Conservation (phyloP, 2,888 invertebrate species). For the Cosmorhoe ocellata region DNA sequence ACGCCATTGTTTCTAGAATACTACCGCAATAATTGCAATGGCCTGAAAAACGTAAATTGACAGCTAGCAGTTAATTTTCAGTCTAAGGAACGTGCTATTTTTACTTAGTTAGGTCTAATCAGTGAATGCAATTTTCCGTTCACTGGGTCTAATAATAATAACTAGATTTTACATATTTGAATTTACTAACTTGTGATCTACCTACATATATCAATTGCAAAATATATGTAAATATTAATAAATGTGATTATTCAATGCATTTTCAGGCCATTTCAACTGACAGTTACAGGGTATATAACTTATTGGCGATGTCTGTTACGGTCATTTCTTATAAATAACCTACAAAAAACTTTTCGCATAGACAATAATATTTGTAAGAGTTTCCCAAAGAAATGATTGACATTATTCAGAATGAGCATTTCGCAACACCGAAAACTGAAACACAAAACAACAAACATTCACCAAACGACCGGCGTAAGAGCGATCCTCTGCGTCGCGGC, state of each 20-base stretch:
- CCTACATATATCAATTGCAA: constrained; percentile 13
- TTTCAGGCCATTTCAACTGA: constrained; percentile 23
- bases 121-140: too few relatives aligned
- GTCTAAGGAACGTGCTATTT: constrained; percentile 22
- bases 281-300: neutral
- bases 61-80: constrained; percentile 22
- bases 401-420: constrained; percentile 79
- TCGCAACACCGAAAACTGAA: constrained; percentile 71
- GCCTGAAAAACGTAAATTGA: constrained; percentile 20
- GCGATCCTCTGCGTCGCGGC: constrained; percentile 60
- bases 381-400: constrained; percentile 76
- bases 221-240: constrained; percentile 15
- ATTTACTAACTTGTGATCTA: constrained; percentile 15
- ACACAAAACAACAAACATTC: constrained; percentile 77
- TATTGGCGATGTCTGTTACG: constrained; percentile 5
- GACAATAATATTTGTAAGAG: constrained; percentile 41
- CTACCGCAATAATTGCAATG: constrained; percentile 12
- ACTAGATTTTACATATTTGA: constrained; percentile 18
- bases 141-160: constrained; percentile 11
- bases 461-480: constrained; percentile 65
- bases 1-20: constrained; percentile 4
- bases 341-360: constrained; percentile 18
- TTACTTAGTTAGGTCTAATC: constrained; percentile 20
- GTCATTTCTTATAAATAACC: constrained; percentile 3
- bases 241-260: constrained; percentile 16